Base-by-base conservation (phyloP, 2,888 invertebrate species). In the Drosophila nr. perissopoda region DNA sequence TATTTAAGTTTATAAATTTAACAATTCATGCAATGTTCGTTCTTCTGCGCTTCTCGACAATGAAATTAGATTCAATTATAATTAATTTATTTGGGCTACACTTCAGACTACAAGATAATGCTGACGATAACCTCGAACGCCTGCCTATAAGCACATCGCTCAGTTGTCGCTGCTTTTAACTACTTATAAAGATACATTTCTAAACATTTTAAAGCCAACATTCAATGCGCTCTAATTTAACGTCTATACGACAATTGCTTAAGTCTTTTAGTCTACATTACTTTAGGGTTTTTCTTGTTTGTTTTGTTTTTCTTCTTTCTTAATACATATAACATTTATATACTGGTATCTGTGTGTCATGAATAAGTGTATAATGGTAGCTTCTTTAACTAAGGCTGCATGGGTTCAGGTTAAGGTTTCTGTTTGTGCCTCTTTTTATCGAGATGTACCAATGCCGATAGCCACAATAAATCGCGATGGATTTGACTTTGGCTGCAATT, bases 171-270 rank as follows among this genome's bases (percentile, higher is more conserved):
- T 63, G 60, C 45, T 27, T 67, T 68, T n/a, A 59, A 62, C 74
- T 76, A 73, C 78, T 52, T 73, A 68, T 25, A 57, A 27, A 42
- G 67, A 71, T 68, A 68, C 64, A 49, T 70, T 80, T 76, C 72
- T 80, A 78, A 78, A 80, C 80, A 75, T 63, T 80, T 80, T 84
- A 78, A 91, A 91, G 91, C 91, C 91, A 91, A 91, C 91, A 91
- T 85, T 91, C 85, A 91, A 91, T 91, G 90, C 91, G 89, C 82
- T 90, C 90, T 91, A 91, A 83, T 91, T 92, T 92, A 91, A 91
- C 91, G 92, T 92, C 91, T 85, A 89, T 84, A 79, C 86, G 92
- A 92, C 91, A 92, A 92, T 91, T 92, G 91, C 92, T 91, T 91
- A 91, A 91, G 91, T 91, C 91, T 91, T 91, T 87, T 92, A 91